Conservation (phyloP, 53 echinoderm and acorn worm species). For the Holothuria scabra region DNA sequence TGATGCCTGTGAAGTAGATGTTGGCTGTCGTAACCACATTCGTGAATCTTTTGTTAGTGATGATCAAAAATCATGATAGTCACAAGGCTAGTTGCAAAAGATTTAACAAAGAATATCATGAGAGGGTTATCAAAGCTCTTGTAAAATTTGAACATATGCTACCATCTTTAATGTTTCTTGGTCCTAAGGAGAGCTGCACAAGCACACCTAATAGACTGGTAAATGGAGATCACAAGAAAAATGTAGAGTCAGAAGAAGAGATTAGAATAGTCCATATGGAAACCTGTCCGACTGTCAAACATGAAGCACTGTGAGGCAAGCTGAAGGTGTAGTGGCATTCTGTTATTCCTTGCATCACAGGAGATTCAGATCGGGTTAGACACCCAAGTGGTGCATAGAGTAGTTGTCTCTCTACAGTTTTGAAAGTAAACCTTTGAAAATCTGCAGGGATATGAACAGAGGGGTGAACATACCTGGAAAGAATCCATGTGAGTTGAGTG, state of each 20-base stretch:
- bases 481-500: not conserved
- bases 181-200: not conserved
- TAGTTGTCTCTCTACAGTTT: not conserved
- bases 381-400: not conserved
- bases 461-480: not conserved
- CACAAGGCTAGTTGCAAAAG: not conserved
- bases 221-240: not conserved
- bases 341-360: not conserved
- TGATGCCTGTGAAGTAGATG: no score
- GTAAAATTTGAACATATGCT: not conserved
- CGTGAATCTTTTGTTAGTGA: not conserved
- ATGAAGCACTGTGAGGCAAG: not conserved
- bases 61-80: no score
- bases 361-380: not conserved
- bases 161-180: not conserved
- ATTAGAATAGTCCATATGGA: slow-evolving; percentile 5
- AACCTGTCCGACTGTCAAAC: not conserved
- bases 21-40: not conserved
- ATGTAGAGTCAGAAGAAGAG: not conserved
- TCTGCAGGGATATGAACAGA: not conserved
- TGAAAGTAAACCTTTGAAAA: not conserved
- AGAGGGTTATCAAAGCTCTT: slow-evolving; percentile 7
- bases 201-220: not conserved
- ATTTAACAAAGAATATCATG: not conserved
- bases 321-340: not conserved